Evolutionary conservation across 2,113 vertebrate species (phyloP).

Genomic region (Emydura subglobosa): DNA sequence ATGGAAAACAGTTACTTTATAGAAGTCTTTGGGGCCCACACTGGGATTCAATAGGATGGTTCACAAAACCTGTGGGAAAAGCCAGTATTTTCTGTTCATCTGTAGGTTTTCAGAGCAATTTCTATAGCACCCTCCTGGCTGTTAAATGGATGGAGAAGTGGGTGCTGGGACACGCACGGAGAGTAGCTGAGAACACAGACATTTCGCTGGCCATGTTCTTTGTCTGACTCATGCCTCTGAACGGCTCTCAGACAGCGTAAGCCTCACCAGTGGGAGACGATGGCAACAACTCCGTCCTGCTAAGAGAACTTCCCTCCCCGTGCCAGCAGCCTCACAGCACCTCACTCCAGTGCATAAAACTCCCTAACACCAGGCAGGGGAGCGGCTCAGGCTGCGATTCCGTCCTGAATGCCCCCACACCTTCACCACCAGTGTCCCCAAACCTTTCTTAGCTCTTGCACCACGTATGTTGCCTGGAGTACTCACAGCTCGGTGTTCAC

Average conservation of each 20-base stretch:
- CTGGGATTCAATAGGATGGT: background rate
- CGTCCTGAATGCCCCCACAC: background rate
- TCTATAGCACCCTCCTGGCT: background rate
- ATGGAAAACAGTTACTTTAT: background rate
- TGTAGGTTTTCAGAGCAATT: background rate
- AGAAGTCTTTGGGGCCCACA: background rate
- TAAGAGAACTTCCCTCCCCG: background rate
- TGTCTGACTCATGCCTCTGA: background rate
- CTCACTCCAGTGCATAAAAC: background rate
- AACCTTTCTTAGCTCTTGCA: background rate
- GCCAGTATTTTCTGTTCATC: too few species aligned
- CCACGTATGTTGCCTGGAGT: background rate
- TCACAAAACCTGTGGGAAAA: background rate
- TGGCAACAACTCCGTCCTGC: background rate
- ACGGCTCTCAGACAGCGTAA: background rate
- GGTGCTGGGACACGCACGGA: background rate
- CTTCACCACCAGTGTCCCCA: background rate
- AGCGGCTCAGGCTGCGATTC: background rate
- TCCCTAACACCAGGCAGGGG: background rate
- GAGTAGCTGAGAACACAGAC: background rate
- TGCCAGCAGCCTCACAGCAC: background rate
- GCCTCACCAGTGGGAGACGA: background rate
- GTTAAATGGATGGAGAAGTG: background rate
- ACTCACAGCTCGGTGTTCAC: background rate
- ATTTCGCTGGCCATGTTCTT: background rate